Evolutionary conservation across 1,140 invertebrate species (phyloP).

Genomic region (Limonius californicus): DNA sequence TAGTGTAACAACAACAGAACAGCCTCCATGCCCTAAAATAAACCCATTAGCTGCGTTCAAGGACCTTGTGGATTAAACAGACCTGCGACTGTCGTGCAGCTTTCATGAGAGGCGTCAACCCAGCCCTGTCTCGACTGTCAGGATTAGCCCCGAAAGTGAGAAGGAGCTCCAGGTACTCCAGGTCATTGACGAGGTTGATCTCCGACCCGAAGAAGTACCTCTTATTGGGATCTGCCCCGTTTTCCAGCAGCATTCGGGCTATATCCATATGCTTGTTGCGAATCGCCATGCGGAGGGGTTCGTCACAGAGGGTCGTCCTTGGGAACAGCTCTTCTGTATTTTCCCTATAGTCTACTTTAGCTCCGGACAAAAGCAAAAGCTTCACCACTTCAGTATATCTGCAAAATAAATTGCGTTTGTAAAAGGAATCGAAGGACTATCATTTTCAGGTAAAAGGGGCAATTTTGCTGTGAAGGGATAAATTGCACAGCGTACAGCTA

Average conservation of each 20-base stretch:
- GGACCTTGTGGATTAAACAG: conserved; percentile 10
- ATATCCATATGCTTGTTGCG: conserved; percentile 82
- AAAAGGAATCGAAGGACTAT: too few relatives aligned
- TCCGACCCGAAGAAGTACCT: conserved; percentile 86
- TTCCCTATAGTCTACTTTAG: conserved; percentile 72
- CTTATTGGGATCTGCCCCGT: conserved; percentile 72
- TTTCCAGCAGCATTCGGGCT: conserved; percentile 62
- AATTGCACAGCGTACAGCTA: too few relatives aligned
- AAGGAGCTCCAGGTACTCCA: conserved; percentile 76
- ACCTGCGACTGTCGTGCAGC: conserved; percentile 74
- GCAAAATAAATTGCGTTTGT: conserved; percentile 20
- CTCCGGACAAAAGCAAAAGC: conserved; percentile 72
- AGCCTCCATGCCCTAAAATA: conserved; percentile 65
- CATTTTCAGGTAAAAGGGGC: too few relatives aligned
- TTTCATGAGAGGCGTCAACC: conserved; percentile 85
- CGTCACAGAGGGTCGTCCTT: conserved; percentile 71
- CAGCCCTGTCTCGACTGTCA: conserved; percentile 78
- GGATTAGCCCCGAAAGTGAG: conserved; percentile 81
- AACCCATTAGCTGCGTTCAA: too few relatives aligned
- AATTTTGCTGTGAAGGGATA: too few relatives aligned
- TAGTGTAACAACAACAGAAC: conserved; percentile 72
- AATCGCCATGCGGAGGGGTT: conserved; percentile 77
- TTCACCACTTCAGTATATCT: conserved; percentile 68
- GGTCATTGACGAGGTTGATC: conserved; percentile 81
- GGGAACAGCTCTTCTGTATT: conserved; percentile 66